Evolutionary conservation across 2,113 vertebrate genomes (phyloP), one percentile per base, ranked within the genome.

Genomic region (Sterrhoptilus dennistouni): DNA sequence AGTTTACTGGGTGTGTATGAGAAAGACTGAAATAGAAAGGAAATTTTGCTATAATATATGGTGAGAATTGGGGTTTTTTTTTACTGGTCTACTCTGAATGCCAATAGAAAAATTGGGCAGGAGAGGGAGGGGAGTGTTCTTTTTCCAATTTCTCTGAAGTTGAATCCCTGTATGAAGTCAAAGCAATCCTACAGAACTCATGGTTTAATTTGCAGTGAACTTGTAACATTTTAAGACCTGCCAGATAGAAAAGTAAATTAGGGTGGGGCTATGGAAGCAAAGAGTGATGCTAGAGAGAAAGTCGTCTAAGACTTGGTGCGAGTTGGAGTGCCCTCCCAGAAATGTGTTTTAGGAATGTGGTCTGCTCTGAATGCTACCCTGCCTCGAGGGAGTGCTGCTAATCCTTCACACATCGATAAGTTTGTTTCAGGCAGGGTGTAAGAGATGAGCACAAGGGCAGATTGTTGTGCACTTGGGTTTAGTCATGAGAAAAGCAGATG

Each of bases 111-210:
- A 10, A 2, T 5, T 5, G 9, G 5, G 11, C 29, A 12, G 28
- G 27, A 4, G 1, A 2, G 2, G 4, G 7, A 23, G 2, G 9
- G 14, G 6, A 28, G 3, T 49, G 3, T 15, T 15, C 33, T 59
- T 64, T 60, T 33, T 28, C 3, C 8, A 8, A 11, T 56, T 86
- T 72, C 31, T 69, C 27, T 20, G 5, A 42, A 70, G 27, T 3
- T 20, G 35, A 80, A 69, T 74, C 12, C 6, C 24, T 70, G 3
- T 90, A 40, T 24, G 11, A 59, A 83, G 29, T 83, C 19, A 72
- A 36, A 80, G 38, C 52, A 83, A 3, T 79, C n/a, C 14, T 79
- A 6, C 12, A 40, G 50, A 85, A 19, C 9, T 88, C 15, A 8
- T 23, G 5, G 19, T 64, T 95, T 49, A 64, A 36, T 72, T 86